Conservation (phyloP, 2,888 invertebrate genomes). For the Strigamia crassipes region DNA sequence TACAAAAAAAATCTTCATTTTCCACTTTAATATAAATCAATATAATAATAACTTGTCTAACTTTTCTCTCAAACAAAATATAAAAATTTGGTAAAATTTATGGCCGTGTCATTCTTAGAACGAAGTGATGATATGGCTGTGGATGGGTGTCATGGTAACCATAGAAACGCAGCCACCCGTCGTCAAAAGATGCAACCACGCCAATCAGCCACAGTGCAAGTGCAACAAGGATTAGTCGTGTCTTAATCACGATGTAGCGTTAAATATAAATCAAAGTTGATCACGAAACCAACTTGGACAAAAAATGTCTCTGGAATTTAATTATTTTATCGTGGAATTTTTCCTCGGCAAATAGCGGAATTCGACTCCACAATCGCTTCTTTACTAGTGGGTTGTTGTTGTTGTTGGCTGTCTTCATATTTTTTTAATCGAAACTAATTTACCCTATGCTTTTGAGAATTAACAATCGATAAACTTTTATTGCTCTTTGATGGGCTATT, state of each 20-base stretch:
- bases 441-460: neutral
- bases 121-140: neutral
- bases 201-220: neutral
- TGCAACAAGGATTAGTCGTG: neutral
- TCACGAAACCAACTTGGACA: neutral
- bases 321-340: neutral
- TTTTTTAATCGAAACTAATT: neutral
- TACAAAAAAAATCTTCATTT: neutral
- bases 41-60: neutral
- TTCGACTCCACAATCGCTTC: neutral
- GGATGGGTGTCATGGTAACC: slow-evolving; percentile 4
- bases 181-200: slow-evolving; percentile 10
- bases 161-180: slow-evolving; percentile 22
- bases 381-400: neutral
- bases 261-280: slow-evolving; percentile 39
- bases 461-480: neutral
- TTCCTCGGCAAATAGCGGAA: neutral
- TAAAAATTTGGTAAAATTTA: slow-evolving; percentile 31
- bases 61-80: slow-evolving; percentile 22
- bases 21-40: neutral
- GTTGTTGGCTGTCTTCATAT: neutral
- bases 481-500: slow-evolving; percentile 13
- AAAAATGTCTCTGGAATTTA: neutral
- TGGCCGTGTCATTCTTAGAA: slow-evolving; percentile 25
- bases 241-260: slow-evolving; percentile 9